A percentile compares a stretch with the other conserved stretches of the same genome.
Conservation (phyloP, 2,113 vertebrate genomes). For the Prionailurus viverrinus region DNA sequence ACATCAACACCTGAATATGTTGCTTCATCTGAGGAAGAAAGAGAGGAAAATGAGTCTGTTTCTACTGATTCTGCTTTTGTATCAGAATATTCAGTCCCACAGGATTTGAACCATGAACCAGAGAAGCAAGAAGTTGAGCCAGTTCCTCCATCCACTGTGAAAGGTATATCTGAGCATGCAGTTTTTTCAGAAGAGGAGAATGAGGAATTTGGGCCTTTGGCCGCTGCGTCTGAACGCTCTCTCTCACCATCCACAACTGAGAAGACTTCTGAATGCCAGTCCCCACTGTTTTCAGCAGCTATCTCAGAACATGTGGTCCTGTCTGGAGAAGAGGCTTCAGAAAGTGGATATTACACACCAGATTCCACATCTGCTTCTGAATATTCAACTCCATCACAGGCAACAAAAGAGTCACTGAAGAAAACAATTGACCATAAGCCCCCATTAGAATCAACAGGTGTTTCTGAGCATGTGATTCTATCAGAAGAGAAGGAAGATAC, state of each 20-base stretch:
- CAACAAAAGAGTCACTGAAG: background rate
- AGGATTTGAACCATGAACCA: constrained; percentile 44
- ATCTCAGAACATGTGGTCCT: background rate
- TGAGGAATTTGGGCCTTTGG: background rate
- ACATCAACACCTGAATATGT: constrained; percentile 8
- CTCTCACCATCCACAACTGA: background rate
- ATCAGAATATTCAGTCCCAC: constrained; percentile 70
- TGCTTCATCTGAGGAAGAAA: constrained; percentile 67
- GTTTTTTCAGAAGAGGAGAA: constrained; percentile 71
- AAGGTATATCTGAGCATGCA: background rate
- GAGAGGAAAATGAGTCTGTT: constrained; percentile 73
- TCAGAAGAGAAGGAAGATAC: constrained; percentile 60
- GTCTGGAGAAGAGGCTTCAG: constrained; percentile 19
- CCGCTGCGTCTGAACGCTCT: constrained; percentile 17
- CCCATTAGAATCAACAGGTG: background rate
- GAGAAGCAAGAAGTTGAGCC: constrained; percentile 36
- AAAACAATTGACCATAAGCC: background rate
- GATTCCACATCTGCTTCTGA: constrained; percentile 60
- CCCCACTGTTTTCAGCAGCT: background rate
- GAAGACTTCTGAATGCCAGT: background rate
- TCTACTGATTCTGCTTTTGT: constrained; percentile 80
- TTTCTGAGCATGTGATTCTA: constrained; percentile 32
- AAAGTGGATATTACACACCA: background rate
- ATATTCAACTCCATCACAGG: background rate
- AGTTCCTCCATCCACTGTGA: background rate